Base-by-base conservation (phyloP, 2,888 invertebrate species). In the Stegana nigrithorax region DNA sequence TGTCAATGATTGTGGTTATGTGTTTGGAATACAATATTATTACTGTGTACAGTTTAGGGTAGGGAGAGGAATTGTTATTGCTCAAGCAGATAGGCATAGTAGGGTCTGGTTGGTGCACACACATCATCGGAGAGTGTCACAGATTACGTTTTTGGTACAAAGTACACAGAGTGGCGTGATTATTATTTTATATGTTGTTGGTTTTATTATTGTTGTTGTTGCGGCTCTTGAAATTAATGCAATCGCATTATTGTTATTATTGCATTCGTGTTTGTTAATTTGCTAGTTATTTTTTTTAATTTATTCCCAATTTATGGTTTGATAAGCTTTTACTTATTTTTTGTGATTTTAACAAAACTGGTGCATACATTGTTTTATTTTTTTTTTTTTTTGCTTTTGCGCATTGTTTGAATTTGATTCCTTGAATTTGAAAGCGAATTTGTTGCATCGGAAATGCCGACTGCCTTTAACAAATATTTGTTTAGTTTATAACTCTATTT, bases 151-250 rank as follows among this genome's bases (percentile, higher is more conserved):
- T 55, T 17, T 17, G 69, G 74, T 72, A 64, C 67, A 75, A 75
- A 75, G 74, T 75, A 67, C 74, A 72, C 45, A 67, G 73, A 77
- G 73, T 75, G 74, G 74, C 74, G 74, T 75, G 74, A 75, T 75
- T 75, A 72, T 73, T 65, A 63, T 68, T 69, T 56, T 58, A 59
- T 56, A 64, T 63, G n/a, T 42, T n/a, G 32, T 55, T 50, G 57
- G 32, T 59, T 51, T 55, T 47, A 21, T 60, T 32, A 2, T 44
- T 61, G 51, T 63, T 55, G 67, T 67, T 71, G 66, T n/a, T n/a
- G n/a, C n/a, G n/a, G n/a, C n/a, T n/a, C n/a, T n/a, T n/a, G n/a
- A n/a, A n/a, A n/a, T n/a, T 68, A 63, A 64, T 59, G 6, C 26
- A 4, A 45, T 19, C 26, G 14, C 44, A 23, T 56, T 44, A 25